Conservation (phyloP, 2,888 invertebrate genomes). For the Phaedon cochleariae region DNA sequence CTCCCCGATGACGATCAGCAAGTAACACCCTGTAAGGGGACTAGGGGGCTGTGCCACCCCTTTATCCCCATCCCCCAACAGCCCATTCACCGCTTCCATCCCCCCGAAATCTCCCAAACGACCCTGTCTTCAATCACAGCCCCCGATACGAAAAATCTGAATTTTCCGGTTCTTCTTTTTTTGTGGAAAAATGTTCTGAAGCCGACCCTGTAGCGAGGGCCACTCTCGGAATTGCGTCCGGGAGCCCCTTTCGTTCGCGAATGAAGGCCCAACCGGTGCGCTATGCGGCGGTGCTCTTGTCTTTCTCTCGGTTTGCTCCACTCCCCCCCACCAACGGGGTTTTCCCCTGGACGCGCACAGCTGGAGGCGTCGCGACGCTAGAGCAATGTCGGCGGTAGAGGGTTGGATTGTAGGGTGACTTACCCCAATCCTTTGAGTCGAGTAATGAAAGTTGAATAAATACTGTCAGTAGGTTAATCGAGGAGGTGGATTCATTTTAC, state of each 20-base stretch:
- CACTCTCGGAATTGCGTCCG: slow-evolving; percentile 29
- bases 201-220: slow-evolving; percentile 44
- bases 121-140: slow-evolving; percentile 56
- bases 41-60: slow-evolving; percentile 74
- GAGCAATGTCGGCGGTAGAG: slow-evolving; percentile 17
- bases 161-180: slow-evolving; percentile 21
- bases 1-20: slow-evolving; percentile 93
- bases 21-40: slow-evolving; percentile 90
- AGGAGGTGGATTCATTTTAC: too few species aligned
- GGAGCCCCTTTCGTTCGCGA: slow-evolving; percentile 58
- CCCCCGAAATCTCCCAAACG: too few species aligned
- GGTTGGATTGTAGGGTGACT: too few species aligned
- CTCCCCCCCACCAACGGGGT: slow-evolving; percentile 31
- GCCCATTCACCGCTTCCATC: too few species aligned
- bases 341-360: slow-evolving; percentile 38
- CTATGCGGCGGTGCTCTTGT: slow-evolving; percentile 52
- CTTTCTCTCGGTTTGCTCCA: slow-evolving; percentile 25
- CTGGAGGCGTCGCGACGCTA: slow-evolving; percentile 38
- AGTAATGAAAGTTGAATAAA: too few species aligned
- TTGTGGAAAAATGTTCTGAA: too few species aligned
- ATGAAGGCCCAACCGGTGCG: slow-evolving; percentile 57
- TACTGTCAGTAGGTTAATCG: too few species aligned
- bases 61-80: too few species aligned
- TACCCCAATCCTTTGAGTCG: too few species aligned
- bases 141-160: slow-evolving; percentile 27